Evolutionary conservation across 2,113 vertebrate genomes (phyloP).

Genomic region (Naja naja): DNA sequence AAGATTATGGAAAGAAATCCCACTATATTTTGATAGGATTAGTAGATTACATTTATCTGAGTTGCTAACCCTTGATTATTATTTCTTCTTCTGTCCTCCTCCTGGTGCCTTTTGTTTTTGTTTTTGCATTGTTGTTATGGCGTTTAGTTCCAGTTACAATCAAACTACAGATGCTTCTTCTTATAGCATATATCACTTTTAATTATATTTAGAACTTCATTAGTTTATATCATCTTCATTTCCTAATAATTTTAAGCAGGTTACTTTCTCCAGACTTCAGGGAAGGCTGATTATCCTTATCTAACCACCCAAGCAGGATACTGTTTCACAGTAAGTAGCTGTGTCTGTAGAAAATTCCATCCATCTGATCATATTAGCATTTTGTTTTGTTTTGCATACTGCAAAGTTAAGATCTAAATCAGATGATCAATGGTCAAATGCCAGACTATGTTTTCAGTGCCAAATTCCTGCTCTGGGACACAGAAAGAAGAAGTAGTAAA

Average conservation of each 20-base stretch:
- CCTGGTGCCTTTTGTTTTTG: too few species aligned
- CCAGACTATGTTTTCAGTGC: not conserved
- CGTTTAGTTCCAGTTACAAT: not conserved
- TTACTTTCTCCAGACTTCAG: not conserved
- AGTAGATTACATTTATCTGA: not conserved
- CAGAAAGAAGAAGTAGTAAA: not conserved
- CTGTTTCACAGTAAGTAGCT: not conserved
- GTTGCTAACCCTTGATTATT: not conserved
- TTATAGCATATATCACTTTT: too few species aligned
- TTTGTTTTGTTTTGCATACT: not conserved
- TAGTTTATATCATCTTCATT: not conserved
- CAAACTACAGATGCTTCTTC: not conserved
- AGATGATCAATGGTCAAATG: not conserved
- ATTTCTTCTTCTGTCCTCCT: too few species aligned
- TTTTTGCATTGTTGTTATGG: not conserved
- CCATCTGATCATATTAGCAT: not conserved
- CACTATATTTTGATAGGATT: not conserved
- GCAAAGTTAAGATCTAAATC: not conserved
- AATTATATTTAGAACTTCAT: constrained; percentile 1
- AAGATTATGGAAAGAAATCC: not conserved
- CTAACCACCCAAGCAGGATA: not conserved
- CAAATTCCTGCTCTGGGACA: not conserved
- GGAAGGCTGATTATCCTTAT: not conserved
- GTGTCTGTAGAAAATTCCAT: not conserved
- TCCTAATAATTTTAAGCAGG: not conserved